phyloP scores from a whole-genome alignment of 2,888 invertebrate species.

The Lasioglossum morio region DNA sequence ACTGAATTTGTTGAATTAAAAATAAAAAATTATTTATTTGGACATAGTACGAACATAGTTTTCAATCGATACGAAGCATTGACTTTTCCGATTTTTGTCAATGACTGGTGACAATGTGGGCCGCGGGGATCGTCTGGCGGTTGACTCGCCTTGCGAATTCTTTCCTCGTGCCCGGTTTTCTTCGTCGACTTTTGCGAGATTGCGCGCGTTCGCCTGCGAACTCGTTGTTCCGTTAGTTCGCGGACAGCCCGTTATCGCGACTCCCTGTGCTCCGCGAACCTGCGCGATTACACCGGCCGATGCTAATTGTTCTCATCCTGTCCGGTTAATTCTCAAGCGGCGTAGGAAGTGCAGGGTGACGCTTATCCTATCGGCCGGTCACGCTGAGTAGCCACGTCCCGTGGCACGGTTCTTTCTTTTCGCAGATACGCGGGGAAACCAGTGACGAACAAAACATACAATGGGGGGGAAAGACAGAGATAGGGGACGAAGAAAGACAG shows the following conservation, averaged over 20 bases:
- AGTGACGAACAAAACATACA: background rate
- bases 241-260: slow-evolving; percentile 45
- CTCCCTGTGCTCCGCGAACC: slow-evolving; percentile 23
- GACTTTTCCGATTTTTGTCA: too few species aligned
- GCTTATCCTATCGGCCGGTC: slow-evolving; percentile 80
- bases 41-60: too few species aligned
- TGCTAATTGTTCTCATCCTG: slow-evolving; percentile 78
- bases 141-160: too few species aligned
- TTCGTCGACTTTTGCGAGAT: background rate
- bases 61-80: too few species aligned
- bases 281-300: slow-evolving; percentile 47
- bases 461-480: background rate
- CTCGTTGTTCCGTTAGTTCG: slow-evolving; percentile 34
- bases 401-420: slow-evolving; percentile 48
- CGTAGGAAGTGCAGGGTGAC: slow-evolving; percentile 77
- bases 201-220: background rate
- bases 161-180: background rate
- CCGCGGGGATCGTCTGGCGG: too few species aligned
- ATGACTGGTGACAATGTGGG: too few species aligned
- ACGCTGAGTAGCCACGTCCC: slow-evolving; percentile 75
- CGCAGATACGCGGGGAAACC: slow-evolving; percentile 32
- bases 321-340: slow-evolving; percentile 74
- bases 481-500: slow-evolving; percentile 27
- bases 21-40: too few species aligned
- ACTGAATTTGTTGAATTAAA: too few species aligned